These are phyloP conservation scores for Drosophila austrosaltans DNA, from an alignment of 2,888 invertebrate species.

Conservation along the genomic window DNA sequence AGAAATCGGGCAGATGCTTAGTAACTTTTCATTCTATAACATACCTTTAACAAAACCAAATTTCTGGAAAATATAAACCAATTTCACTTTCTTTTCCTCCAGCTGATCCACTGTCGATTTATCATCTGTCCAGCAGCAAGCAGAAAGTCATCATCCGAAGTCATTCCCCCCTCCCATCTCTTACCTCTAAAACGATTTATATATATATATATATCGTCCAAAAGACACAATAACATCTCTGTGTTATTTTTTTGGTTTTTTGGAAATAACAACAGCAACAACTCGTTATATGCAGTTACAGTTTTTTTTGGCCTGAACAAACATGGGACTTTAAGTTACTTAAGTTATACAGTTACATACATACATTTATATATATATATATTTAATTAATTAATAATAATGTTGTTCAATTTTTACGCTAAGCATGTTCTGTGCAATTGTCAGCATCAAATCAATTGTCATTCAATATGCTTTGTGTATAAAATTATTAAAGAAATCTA, in stretches of 20 bases:
- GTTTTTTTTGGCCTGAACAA: conserved; percentile 26
- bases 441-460: conserved; percentile 60
- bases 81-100: conserved; percentile 32
- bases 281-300: conserved; percentile 55
- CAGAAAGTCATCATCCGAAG: conserved; percentile 60
- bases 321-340: conserved; percentile 70
- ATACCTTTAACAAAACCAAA: no score
- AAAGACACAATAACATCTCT: conserved; percentile 51
- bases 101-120: conserved; percentile 44
- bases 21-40: no score
- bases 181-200: conserved; percentile 12
- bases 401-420: conserved; percentile 61
- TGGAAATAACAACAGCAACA: conserved; percentile 65
- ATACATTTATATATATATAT: conserved; percentile 34
- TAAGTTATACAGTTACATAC: conserved; percentile 28
- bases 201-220: conserved; percentile 20
- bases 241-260: conserved; percentile 51
- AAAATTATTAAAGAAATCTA: conserved; percentile 44
- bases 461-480: conserved; percentile 61
- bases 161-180: conserved; percentile 61
- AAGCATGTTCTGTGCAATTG: conserved; percentile 51
- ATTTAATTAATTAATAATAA: conserved; percentile 27
- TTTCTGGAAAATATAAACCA: no score
- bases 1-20: no score
- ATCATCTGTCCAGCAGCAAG: conserved; percentile 23